Percentiles rank a stretch among this genome's conserved stretches.
Conservation (phyloP, 2,113 vertebrate genomes). For the human region GRCh38 chr3:136408001-136408500, state of each 20-base stretch:
- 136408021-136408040: conserved; percentile 16
- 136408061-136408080: not conserved
- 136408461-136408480: too few species aligned
- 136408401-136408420: not conserved
- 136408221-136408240: not conserved
- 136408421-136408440: not conserved
- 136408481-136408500: too few species aligned
- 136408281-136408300: not conserved
- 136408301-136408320: not conserved
- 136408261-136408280: not conserved
- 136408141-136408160: not conserved
- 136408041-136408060: not conserved
- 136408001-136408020: not conserved
- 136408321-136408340: not conserved
- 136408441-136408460: not conserved
- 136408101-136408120: not conserved
- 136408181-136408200: not conserved
- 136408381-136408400: not conserved
- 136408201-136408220: conserved; percentile 5
- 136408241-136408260: not conserved
- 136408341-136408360: not conserved
- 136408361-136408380: not conserved
- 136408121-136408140: not conserved
- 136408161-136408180: not conserved
- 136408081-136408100: not conserved